Base-by-base conservation (phyloP, 2,797 vertebrate genomes). In the Xiphorhynchus erythropygius region DNA sequence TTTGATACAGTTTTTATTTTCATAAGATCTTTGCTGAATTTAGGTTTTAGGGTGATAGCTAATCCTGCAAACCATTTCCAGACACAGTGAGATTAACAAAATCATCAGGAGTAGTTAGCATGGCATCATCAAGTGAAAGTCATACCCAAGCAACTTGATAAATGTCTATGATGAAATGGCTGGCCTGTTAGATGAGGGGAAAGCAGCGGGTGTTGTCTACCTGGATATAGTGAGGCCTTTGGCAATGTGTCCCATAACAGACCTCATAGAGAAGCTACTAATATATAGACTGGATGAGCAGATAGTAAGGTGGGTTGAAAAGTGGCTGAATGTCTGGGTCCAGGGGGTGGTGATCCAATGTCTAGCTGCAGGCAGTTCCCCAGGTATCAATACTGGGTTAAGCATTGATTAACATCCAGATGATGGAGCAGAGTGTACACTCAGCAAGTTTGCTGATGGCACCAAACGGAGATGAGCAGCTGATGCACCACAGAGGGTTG, bases 401-500 rank as follows among this genome's bases (percentile, higher is more conserved):
- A 57, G 44, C 4, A 5, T 30, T 32, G 33, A 24, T 46, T 59
- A 33, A 65, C 4, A 9, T 41, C 33, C 32, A 41, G 25, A 19
- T 71, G 39, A 18, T n/a, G 30, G 30, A 32, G 25, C 39, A 59
- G 64, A 70, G 10, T 4, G 49, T 1, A 69, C 18, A 30, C 23
- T 52, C 57, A 77, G 25, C 21, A 52, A 39, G 22, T 53, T 35
- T 59, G 14, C 37, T 77, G 73, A 32, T 46, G 52, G 19, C 15
- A 23, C 28, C 73, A 57, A 27, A 33, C 18, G 59, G 52, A 18
- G 52, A 59, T 59, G 9, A 59, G 30, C 11, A 6, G 18, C 22
- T 65, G 30, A 32, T 41, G 5, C 6, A 14, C 7, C 9, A 21
- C 9, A 21, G 6, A 71, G 22, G 37, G 30, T 28, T 0, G 0